Evolutionary conservation across 2,888 invertebrate genomes (phyloP).

Genomic region (Magallana nippona): DNA sequence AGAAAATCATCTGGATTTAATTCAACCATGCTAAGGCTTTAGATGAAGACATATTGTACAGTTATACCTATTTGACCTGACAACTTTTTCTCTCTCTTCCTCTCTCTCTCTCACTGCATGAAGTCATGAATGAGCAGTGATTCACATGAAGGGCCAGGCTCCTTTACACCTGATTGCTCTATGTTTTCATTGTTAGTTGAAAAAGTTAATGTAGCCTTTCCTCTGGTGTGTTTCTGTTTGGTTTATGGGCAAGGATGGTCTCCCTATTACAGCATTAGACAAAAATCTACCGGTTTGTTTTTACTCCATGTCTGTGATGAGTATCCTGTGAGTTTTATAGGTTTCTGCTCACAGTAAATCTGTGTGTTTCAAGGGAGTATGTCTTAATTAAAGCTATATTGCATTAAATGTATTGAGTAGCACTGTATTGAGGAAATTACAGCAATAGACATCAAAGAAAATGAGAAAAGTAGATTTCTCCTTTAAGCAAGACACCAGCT

Average conservation of each 20-base stretch:
- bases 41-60: slow-evolving; percentile 6
- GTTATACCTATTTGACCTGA: neutral
- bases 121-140: slow-evolving; percentile 6
- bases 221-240: neutral
- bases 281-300: neutral
- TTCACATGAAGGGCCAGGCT: slow-evolving; percentile 17
- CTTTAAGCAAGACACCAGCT: neutral
- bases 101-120: neutral
- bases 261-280: neutral
- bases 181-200: neutral
- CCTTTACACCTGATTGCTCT: slow-evolving; percentile 17
- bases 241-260: slow-evolving; percentile 9
- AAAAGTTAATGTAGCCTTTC: neutral
- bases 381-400: neutral
- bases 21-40: neutral
- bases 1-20: neutral
- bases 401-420: neutral
- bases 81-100: neutral
- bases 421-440: slow-evolving; percentile 17
- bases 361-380: neutral
- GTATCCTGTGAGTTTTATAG: too few species aligned
- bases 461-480: slow-evolving; percentile 16
- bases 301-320: too few species aligned
- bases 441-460: slow-evolving; percentile 11
- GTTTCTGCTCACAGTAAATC: neutral